Conservation (phyloP, 2,888 invertebrate species). For the Tetanocera ferruginea region DNA sequence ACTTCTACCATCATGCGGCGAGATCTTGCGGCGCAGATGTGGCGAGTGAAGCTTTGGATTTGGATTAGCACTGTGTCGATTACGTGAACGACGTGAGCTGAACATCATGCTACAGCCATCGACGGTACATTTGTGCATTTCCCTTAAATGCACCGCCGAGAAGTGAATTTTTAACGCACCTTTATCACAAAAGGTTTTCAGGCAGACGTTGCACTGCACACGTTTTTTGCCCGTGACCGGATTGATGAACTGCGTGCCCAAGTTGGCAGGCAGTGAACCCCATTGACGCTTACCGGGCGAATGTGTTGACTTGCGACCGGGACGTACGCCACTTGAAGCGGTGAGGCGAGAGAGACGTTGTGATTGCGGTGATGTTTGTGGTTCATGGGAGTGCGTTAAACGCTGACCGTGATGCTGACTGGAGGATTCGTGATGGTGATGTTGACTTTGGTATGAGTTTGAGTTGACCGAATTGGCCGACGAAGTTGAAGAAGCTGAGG, state of each 20-base stretch:
- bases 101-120: slow-evolving; percentile 99
- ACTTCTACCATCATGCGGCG: slow-evolving; percentile 92
- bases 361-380: slow-evolving; percentile 45
- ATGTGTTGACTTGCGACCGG: slow-evolving; percentile 66
- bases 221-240: slow-evolving; percentile 95
- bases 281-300: slow-evolving; percentile 80
- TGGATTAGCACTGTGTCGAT: slow-evolving; percentile 97
- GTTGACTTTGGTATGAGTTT: slow-evolving; percentile 57
- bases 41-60: slow-evolving; percentile 98
- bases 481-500: slow-evolving; percentile 43
- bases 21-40: slow-evolving; percentile 92
- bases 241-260: slow-evolving; percentile 92
- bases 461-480: slow-evolving; percentile 38
- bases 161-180: slow-evolving; percentile 99
- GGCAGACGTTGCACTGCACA: slow-evolving; percentile 97
- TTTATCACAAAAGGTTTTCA: slow-evolving; percentile 99
- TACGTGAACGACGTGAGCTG: slow-evolving; percentile 94
- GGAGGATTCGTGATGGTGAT: slow-evolving; percentile 49
- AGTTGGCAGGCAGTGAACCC: slow-evolving; percentile 84
- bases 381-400: slow-evolving; percentile 49
- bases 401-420: slow-evolving; percentile 44
- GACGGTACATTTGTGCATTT: slow-evolving; percentile 99
- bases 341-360: slow-evolving; percentile 58
- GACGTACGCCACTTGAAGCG: slow-evolving; percentile 51
- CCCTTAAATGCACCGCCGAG: slow-evolving; percentile 97